Conservation (phyloP, 2,797 vertebrate species). For the Erpetoichthys calabaricus region DNA sequence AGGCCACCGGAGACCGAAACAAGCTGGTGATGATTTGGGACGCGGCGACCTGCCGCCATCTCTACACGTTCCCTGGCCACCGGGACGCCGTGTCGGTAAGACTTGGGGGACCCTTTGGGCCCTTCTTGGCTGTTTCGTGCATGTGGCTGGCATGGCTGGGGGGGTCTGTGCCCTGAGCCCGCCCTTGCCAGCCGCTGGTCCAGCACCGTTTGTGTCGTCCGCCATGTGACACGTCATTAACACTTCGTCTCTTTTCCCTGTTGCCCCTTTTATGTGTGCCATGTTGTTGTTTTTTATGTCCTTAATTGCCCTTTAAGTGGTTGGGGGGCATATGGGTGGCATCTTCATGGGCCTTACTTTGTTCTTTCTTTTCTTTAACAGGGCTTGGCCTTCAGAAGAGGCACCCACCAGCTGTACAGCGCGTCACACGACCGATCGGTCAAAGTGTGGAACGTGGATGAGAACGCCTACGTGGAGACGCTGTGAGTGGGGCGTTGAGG, state of each 20-base stretch:
- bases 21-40: conserved; percentile 93
- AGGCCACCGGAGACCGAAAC: conserved; percentile 86
- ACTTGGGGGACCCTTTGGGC: too few species aligned
- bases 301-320: background rate
- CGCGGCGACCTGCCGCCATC: conserved; percentile 61
- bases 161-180: background rate
- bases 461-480: conserved; percentile 88
- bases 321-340: too few species aligned
- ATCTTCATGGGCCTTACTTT: too few species aligned
- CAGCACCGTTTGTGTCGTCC: too few species aligned
- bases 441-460: conserved; percentile 90
- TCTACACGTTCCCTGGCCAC: conserved; percentile 82
- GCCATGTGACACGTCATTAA: too few species aligned
- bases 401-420: conserved; percentile 82
- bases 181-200: background rate
- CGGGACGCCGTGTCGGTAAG: conserved; percentile 76
- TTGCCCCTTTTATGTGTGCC: background rate
- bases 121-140: background rate
- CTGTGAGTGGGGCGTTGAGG: conserved; percentile 75
- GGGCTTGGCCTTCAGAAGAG: conserved; percentile 84
- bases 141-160: background rate
- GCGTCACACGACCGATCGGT: conserved; percentile 81
- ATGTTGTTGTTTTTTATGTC: background rate
- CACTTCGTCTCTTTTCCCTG: background rate
- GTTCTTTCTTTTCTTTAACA: conserved; percentile 17